Base-by-base conservation (phyloP, 2,797 vertebrate genomes). In the Dendrocincla fuliginosa region DNA sequence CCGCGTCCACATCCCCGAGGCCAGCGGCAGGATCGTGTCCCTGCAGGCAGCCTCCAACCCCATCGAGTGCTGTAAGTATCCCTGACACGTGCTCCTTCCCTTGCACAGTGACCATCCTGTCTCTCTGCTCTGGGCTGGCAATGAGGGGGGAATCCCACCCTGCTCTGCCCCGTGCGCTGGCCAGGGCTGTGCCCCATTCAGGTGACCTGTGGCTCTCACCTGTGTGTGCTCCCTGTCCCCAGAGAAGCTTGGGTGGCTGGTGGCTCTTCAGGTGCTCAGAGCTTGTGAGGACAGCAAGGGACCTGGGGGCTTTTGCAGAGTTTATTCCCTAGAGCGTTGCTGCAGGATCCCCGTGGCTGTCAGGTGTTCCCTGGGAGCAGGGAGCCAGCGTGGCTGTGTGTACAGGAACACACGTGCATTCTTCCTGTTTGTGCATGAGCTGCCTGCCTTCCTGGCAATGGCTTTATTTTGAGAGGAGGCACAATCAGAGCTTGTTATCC, bases 1-100 rank as follows among this genome's bases (percentile, higher is more conserved):
- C 82, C 98, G 99, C 0, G 98, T 99, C 12, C 99, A 99, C 95
- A 98, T 99, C 93, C 99, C 99, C 0, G 99, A 99, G 97, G 95
- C 99, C 49, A 98, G 98, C 10, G 99, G 99, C 56, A 98, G 99
- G 84, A 96, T 98, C 33, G 65, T 99, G 41, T 99, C 99, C 47
- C 98, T 99, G 90, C 99, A 99, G 96, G 98, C 97, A 0, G 99
- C 99, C 3, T 99, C 99, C 5, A 99, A 99, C 95, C 99, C 99
- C 83, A 99, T 99, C 2, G 99, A 99, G 95, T 99, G 99, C 98
- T 99, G 99, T 99, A 97, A 99, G 99, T 98, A 22, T 20, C 56
- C 42, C 49, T 10, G 70, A n/a, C 39, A 27, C 56, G 52, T 15
- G 6, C 44, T 77, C 1, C 39, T 44, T 17, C 39, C 42, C 47